These are phyloP conservation scores for Archilochus colubris DNA, from an alignment of 2,113 vertebrate genomes.

Conservation along the genomic window DNA sequence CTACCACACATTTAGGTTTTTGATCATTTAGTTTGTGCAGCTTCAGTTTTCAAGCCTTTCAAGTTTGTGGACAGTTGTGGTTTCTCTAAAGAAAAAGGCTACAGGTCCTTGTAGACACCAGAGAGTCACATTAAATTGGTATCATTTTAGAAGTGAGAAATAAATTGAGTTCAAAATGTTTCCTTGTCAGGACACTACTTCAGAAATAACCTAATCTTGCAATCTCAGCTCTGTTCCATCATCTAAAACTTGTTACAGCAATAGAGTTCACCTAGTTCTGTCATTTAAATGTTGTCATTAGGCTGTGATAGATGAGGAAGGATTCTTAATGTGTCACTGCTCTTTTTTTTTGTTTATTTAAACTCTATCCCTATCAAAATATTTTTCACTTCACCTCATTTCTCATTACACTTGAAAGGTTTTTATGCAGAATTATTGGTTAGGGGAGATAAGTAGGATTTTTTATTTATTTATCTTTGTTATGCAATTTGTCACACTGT, in stretches of 20 bases:
- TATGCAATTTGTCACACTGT: neutral
- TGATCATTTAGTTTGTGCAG: neutral
- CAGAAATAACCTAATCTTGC: constrained; percentile 55
- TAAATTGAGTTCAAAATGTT: constrained; percentile 66
- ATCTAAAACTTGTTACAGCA: constrained; percentile 28
- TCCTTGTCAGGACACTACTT: constrained; percentile 61
- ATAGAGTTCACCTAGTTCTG: constrained; percentile 22
- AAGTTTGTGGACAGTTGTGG: neutral
- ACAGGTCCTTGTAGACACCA: neutral
- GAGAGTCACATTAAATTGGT: constrained; percentile 5
- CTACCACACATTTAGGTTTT: neutral
- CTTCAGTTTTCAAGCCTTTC: constrained; percentile 1
- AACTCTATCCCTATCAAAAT: neutral
- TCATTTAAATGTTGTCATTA: constrained; percentile 54
- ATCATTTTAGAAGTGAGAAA: constrained; percentile 59
- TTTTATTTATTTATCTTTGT: neutral
- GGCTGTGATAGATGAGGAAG: constrained; percentile 20
- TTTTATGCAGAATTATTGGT: constrained; percentile 15
- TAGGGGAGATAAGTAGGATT: neutral
- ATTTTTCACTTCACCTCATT: constrained; percentile 22
- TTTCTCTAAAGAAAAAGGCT: neutral
- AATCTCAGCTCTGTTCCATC: constrained; percentile 6
- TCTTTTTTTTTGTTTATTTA: neutral
- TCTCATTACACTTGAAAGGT: constrained; percentile 6
- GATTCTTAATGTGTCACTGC: neutral